Base-by-base conservation (phyloP, 1,140 invertebrate genomes). In the Caligus rogercresseyi region DNA sequence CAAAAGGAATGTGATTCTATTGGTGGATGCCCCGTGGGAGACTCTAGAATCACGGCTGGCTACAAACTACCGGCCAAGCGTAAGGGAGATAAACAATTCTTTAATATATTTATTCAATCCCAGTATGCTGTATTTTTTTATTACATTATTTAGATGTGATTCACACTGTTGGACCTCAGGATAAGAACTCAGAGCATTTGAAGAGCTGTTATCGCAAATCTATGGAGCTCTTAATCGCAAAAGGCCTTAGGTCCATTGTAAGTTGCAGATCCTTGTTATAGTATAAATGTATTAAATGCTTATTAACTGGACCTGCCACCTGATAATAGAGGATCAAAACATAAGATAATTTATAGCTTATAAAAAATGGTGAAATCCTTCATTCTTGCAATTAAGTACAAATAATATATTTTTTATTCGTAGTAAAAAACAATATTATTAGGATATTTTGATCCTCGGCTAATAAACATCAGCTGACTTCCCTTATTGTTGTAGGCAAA, bases 1-100 rank as follows among this genome's bases (percentile, higher is more conserved):
- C 74, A 79, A 71, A 73, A 77, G 67, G 88, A 93, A 75, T 91
- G 89, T 69, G 69, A 71, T 52, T 78, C 77, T 1, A 72, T 89
- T 11, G 74, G 77, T 61, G 85, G 86, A 15, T 90, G 87, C 74
- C 69, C 72, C 13, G 83, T 83, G 25, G 87, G 87, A 23, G 78
- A 86, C 66, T 85, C 85, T n/a, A 86, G 84, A 74, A 80, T 88
- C 52, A 87, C 86, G 15, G 81, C 81, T 52, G 85, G 81, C 19
- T 89, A 89, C 68, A 78, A 78, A 64, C 73, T 90, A 20, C 86
- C 86, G 52, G 79, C 85, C n/a, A 69, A 75, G 85, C 83, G 73
- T 73, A 69, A 69, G 64, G 55, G 18, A 25, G n/a, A 23, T 52
- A 16, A 20, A 25, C 55, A 64, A 52, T 26, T 55, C 52, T 54